Percentiles rank a stretch among this genome's conserved stretches.
These are phyloP conservation scores for Steatocranus sp. DNA, from an alignment of 2,797 vertebrate genomes.

Conservation along the genomic window DNA sequence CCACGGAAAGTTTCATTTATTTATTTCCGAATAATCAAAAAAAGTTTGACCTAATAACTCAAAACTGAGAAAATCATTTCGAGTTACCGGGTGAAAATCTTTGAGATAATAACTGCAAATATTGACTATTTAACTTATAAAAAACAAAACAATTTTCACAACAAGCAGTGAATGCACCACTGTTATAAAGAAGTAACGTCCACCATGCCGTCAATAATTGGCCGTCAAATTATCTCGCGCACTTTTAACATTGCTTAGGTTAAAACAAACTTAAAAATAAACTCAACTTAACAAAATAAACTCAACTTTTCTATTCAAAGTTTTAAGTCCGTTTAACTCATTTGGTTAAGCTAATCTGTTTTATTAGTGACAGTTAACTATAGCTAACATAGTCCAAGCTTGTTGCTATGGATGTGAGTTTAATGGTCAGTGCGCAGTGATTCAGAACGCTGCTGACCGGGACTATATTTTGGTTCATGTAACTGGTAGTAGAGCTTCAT, in stretches of 20 bases:
- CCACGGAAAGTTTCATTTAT: neutral
- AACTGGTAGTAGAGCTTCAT: neutral
- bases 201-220: neutral
- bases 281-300: neutral
- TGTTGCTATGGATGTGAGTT: slow-evolving; percentile 2
- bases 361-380: neutral
- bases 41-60: neutral
- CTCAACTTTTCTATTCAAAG: neutral
- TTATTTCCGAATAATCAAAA: neutral
- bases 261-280: neutral
- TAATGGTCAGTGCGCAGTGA: neutral
- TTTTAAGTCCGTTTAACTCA: neutral
- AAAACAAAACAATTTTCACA: neutral
- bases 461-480: neutral
- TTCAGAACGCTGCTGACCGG: neutral
- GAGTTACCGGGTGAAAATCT: neutral
- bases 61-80: neutral
- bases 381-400: neutral
- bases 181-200: neutral
- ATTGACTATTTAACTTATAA: neutral
- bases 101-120: neutral
- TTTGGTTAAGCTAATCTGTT: neutral
- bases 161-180: neutral
- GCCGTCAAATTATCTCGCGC: neutral
- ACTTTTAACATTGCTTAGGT: neutral